These are phyloP conservation scores for Zonotrichia leucophrys DNA, from an alignment of 2,113 vertebrate genomes.

Conservation along the genomic window DNA sequence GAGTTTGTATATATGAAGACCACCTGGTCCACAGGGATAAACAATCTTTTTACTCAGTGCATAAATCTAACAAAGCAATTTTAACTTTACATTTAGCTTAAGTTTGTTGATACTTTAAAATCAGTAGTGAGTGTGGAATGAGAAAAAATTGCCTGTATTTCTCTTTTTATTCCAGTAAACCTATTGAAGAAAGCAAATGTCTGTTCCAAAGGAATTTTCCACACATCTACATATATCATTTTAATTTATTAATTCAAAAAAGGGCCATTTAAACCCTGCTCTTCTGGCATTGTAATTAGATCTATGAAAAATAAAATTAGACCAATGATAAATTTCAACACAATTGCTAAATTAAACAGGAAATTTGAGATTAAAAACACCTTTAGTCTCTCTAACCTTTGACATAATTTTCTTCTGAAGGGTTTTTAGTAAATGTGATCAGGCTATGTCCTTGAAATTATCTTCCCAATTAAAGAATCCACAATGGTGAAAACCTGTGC, in stretches of 20 bases:
- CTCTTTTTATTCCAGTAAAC: background rate
- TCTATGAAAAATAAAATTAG: background rate
- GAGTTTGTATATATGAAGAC: background rate
- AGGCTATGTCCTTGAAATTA: background rate
- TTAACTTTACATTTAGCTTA: slow-evolving; percentile 15
- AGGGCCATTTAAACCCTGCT: background rate
- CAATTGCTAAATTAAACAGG: background rate
- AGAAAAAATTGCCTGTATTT: background rate
- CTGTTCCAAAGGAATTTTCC: background rate
- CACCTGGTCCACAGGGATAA: background rate
- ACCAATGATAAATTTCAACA: background rate
- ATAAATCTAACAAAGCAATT: slow-evolving; percentile 8
- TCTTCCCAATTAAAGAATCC: background rate
- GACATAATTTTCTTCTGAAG: background rate
- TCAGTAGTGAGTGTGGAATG: background rate
- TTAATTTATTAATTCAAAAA: background rate
- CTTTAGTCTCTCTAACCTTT: background rate
- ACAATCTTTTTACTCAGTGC: background rate
- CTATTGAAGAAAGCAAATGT: background rate
- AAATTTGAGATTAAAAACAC: background rate
- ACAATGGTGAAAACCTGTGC: background rate
- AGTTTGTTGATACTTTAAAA: slow-evolving; percentile 15
- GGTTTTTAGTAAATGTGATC: background rate
- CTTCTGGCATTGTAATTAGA: background rate
- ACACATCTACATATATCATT: background rate